These are phyloP conservation scores for Hemithea aestivaria DNA, from an alignment of 2,888 invertebrate species.

Conservation along the genomic window DNA sequence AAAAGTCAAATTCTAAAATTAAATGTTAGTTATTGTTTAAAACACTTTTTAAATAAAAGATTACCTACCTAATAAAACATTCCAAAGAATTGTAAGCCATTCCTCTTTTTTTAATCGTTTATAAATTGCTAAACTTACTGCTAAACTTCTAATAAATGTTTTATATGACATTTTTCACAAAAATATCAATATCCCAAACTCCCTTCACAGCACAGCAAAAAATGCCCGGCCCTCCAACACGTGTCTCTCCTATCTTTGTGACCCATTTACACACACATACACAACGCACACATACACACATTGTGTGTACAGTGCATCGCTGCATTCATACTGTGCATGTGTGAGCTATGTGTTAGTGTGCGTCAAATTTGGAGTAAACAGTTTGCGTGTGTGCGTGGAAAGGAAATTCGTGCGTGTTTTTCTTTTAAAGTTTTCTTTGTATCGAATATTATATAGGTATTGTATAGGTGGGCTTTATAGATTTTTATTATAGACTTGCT, in stretches of 20 bases:
- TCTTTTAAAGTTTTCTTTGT: conserved; percentile 5
- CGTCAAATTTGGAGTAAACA: conserved; percentile 50
- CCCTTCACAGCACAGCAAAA: conserved; percentile 60
- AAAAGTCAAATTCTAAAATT: too few species aligned
- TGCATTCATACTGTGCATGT: conserved; percentile 36
- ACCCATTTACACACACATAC: conserved; percentile 68
- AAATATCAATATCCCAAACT: not conserved
- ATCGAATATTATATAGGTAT: too few species aligned
- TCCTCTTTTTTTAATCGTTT: too few species aligned
- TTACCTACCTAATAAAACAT: too few species aligned
- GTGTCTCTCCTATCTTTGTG: conserved; percentile 75
- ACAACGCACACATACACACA: conserved; percentile 9
- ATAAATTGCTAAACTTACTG: too few species aligned
- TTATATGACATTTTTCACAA: conserved; percentile 4
- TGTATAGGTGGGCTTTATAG: too few species aligned
- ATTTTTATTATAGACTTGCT: too few species aligned
- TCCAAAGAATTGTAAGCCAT: too few species aligned
- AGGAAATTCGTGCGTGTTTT: conserved; percentile 24
- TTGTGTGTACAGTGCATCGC: conserved; percentile 41
- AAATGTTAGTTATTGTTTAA: too few species aligned
- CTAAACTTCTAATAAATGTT: too few species aligned
- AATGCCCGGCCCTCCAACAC: conserved; percentile 65
- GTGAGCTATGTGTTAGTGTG: conserved; percentile 29
- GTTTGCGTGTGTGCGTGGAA: conserved; percentile 38
- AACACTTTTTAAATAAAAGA: too few species aligned